Evolutionary conservation across 2,888 invertebrate species (phyloP).

Genomic region (Ennomos fuscantarius): DNA sequence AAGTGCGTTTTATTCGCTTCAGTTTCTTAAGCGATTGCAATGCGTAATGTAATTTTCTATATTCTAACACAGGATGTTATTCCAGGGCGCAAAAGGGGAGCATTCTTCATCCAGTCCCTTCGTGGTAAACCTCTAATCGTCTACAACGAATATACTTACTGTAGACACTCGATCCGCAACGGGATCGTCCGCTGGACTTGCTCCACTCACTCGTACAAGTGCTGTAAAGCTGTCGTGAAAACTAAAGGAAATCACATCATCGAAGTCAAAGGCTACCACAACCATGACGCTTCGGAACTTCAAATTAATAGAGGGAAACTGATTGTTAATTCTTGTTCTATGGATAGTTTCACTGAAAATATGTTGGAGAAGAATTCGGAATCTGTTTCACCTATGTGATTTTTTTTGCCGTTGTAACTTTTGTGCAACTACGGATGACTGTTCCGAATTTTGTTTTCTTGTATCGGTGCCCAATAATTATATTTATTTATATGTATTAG

Average conservation of each 20-base stretch:
- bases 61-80: constrained; percentile 2
- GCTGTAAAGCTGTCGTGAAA: constrained; percentile 76
- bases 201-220: constrained; percentile 76
- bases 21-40: no score
- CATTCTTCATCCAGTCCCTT: constrained; percentile 71
- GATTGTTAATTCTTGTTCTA: constrained; percentile 32
- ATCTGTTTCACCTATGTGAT: constrained; percentile 7
- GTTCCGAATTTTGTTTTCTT: no score
- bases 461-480: no score
- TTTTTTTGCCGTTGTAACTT: background rate
- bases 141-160: constrained; percentile 73
- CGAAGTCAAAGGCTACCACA: constrained; percentile 69
- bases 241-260: constrained; percentile 67
- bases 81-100: constrained; percentile 41
- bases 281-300: constrained; percentile 71
- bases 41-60: no score
- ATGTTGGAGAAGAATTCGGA: constrained; percentile 30
- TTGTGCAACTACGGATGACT: no score
- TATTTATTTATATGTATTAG: no score
- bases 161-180: constrained; percentile 67
- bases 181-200: constrained; percentile 74
- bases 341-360: constrained; percentile 37
- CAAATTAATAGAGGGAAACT: constrained; percentile 59
- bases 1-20: no score
- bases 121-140: constrained; percentile 71